Evolutionary conservation across 2,113 vertebrate genomes (phyloP).

Genomic region (Sclerurus mexicanus): DNA sequence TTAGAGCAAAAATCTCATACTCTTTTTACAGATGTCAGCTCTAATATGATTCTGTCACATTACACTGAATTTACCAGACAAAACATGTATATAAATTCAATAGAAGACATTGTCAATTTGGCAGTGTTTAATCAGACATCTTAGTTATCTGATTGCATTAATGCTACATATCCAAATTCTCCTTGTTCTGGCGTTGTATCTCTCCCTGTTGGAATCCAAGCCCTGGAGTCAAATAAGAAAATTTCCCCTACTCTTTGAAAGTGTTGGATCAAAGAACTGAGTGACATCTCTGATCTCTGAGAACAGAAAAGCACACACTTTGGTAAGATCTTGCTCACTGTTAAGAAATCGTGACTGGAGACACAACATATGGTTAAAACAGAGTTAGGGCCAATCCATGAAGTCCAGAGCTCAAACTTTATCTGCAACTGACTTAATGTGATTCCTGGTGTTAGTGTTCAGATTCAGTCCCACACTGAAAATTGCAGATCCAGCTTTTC

Average conservation of each 20-base stretch:
- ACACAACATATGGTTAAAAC: not conserved
- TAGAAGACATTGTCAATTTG: not conserved
- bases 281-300: not conserved
- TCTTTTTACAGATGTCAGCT: not conserved
- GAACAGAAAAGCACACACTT: not conserved
- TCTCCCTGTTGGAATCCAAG: conserved; percentile 23
- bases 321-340: not conserved
- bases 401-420: not conserved
- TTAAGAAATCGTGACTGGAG: not conserved
- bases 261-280: conserved; percentile 36
- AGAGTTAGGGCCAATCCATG: not conserved
- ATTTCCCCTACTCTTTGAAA: conserved; percentile 24
- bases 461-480: not conserved
- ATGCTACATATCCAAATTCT: not conserved
- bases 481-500: not conserved
- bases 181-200: not conserved
- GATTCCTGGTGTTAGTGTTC: not conserved
- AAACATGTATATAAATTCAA: not conserved
- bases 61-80: not conserved
- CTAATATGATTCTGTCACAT: not conserved
- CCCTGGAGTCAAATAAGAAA: conserved; percentile 32
- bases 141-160: conserved; percentile 30
- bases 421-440: not conserved
- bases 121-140: not conserved
- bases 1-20: not conserved